Conservation (phyloP, 2,888 invertebrate genomes). For the Idaea biselata region DNA sequence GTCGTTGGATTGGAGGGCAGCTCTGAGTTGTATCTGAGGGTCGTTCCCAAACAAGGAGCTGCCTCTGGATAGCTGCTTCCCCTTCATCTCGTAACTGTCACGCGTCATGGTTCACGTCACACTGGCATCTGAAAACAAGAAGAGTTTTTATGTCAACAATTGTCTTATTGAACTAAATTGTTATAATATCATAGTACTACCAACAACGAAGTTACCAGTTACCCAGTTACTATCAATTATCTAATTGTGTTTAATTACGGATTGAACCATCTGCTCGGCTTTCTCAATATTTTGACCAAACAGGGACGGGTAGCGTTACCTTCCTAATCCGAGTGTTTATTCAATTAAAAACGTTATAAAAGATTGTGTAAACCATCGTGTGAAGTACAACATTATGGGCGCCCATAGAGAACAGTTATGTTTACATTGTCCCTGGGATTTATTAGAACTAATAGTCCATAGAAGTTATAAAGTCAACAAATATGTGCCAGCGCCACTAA, state of each 20-base stretch:
- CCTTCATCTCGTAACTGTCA: conserved; percentile 74
- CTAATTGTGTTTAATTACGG: conserved; percentile 54
- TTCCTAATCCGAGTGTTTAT: conserved; percentile 47
- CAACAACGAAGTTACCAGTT: conserved; percentile 37
- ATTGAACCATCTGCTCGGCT: conserved; percentile 45
- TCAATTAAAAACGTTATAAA: conserved; percentile 53
- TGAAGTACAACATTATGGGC: conserved; percentile 53
- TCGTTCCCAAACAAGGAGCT: conserved; percentile 70
- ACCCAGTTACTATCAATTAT: conserved; percentile 35
- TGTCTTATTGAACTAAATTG: conserved; percentile 56
- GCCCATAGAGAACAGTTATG: conserved; percentile 17
- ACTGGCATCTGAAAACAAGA: conserved; percentile 72
- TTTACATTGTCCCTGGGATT: conserved; percentile 3
- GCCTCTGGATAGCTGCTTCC: conserved; percentile 61
- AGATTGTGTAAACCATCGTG: conserved; percentile 54
- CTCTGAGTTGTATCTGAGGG: conserved; percentile 72
- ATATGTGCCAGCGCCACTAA: neutral
- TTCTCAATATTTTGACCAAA: conserved; percentile 25
- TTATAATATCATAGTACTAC: conserved; percentile 45
- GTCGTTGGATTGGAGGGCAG: conserved; percentile 77
- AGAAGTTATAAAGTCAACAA: conserved; percentile 4
- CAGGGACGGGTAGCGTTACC: conserved; percentile 23
- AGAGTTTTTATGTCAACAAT: conserved; percentile 44
- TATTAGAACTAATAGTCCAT: neutral
- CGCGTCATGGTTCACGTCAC: conserved; percentile 60